phyloP scores from a whole-genome alignment of 1,140 invertebrate species.

The Coelopa frigida region DNA sequence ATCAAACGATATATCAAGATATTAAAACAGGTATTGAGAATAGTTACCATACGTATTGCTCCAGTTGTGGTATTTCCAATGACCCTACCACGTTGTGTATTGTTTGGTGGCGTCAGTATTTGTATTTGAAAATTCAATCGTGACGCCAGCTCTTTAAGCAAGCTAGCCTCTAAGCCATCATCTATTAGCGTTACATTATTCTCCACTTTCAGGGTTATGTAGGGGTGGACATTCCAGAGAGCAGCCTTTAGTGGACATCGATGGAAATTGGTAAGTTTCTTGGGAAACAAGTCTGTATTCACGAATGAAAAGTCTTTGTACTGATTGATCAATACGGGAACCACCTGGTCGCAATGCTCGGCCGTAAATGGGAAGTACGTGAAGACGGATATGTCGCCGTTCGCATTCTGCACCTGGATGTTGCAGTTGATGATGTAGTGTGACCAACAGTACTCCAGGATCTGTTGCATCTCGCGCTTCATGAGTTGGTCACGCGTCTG shows the following conservation, averaged over 20 bases:
- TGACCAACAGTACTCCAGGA: constrained; percentile 29
- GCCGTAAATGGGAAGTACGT: constrained; percentile 26
- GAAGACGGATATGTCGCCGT: constrained; percentile 21
- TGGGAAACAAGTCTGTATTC: constrained; percentile 19
- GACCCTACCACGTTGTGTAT: neutral
- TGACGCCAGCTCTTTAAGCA: constrained; percentile 18
- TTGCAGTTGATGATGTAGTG: constrained; percentile 30
- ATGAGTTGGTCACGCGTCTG: constrained; percentile 21
- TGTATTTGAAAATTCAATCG: constrained; percentile 9
- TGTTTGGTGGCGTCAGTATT: constrained; percentile 5
- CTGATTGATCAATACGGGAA: constrained; percentile 17
- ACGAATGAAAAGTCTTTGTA: constrained; percentile 18
- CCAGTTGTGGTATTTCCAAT: constrained; percentile 10
- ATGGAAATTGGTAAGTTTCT: constrained; percentile 22
- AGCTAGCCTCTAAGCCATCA: constrained; percentile 24
- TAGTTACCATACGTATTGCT: constrained; percentile 16
- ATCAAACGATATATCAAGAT: no score
- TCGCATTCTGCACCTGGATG: constrained; percentile 23
- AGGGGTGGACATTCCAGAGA: constrained; percentile 18
- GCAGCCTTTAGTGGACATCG: constrained; percentile 19
- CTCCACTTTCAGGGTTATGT: constrained; percentile 9
- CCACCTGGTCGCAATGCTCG: constrained; percentile 6
- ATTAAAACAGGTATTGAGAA: neutral
- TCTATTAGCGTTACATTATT: neutral
- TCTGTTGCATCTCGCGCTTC: constrained; percentile 20